Conservation (phyloP, 2,888 invertebrate species). For the Zygogramma bicolorata region DNA sequence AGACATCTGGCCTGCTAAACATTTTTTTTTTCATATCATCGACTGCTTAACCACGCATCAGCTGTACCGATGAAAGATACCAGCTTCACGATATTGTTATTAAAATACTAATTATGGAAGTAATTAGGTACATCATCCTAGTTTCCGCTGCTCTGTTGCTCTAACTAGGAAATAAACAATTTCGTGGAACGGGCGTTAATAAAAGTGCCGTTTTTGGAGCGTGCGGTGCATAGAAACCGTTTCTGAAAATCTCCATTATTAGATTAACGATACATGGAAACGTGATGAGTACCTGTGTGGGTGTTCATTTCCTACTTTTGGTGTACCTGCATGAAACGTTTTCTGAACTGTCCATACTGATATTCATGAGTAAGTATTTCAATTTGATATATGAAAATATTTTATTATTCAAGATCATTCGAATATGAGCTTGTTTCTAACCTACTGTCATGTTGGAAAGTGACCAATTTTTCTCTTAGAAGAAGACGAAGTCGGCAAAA, state of each 20-base stretch:
- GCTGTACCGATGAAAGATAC: slow-evolving; percentile 12
- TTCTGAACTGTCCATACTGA: too few relatives aligned
- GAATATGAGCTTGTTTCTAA: too few relatives aligned
- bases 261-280: not conserved
- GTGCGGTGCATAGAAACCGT: not conserved
- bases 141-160: slow-evolving; percentile 27
- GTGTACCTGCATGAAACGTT: too few relatives aligned
- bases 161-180: slow-evolving; percentile 33
- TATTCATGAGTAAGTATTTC: too few relatives aligned
- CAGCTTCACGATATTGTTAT: slow-evolving; percentile 18
- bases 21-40: not conserved
- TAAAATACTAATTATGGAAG: slow-evolving; percentile 29
- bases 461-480: too few relatives aligned
- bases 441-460: too few relatives aligned
- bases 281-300: not conserved
- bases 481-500: too few relatives aligned
- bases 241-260: not conserved
- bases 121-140: slow-evolving; percentile 26
- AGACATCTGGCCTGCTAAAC: slow-evolving; percentile 15
- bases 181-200: slow-evolving; percentile 23
- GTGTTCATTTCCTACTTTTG: not conserved
- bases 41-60: slow-evolving; percentile 5
- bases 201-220: slow-evolving; percentile 19
- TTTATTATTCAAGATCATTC: not conserved
- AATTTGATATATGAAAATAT: not conserved